Evolutionary conservation across 1,140 invertebrate genomes (phyloP), one percentile per base, ranked within the genome.

Genomic region (Drosophila mauritiana): DNA sequence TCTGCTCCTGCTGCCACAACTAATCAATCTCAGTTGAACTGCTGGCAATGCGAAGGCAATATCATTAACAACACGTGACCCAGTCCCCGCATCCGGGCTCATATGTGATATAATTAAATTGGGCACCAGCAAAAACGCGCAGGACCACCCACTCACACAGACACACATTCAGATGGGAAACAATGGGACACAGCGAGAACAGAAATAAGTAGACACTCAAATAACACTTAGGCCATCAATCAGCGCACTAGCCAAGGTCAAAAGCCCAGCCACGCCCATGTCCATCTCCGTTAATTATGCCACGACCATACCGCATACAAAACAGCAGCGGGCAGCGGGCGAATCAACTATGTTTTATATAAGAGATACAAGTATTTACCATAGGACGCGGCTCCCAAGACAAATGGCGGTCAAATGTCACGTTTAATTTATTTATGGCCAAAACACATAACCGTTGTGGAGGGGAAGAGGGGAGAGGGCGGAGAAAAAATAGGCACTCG

Each of bases 391-490:
- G 42, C 63, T 62, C 39, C 65, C 61, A 88, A 83, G 84, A 86
- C 83, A 86, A 86, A 86, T 88, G 83, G 84, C 83, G 83, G 83
- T 89, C 83, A 86, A 83, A 83, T 83, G 83, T 88, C 83, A 86
- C 83, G 80, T 88, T 88, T 88, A 86, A 86, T 86, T 88, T 89
- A 88, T 88, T 86, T 80, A 86, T 83, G 83, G 79, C 49, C 55
- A 46, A 57, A 46, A 45, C 22, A 52, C 63, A 56, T 36, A 59
- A 56, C 45, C 22, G 40, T 72, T 36, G 57, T 25, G 37, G 46
- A 22, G 25, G 61, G 27, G 12, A 12, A 37, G 17, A 37, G 34
- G 22, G 27, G 22, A 46, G 31, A 10, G 15, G 17, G 15, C 25
- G 36, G 13, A 22, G 22, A 46, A 34, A 46, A 27, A 37, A 42